Conservation (phyloP, 2,888 invertebrate genomes). For the Entomobrya multifasciata region DNA sequence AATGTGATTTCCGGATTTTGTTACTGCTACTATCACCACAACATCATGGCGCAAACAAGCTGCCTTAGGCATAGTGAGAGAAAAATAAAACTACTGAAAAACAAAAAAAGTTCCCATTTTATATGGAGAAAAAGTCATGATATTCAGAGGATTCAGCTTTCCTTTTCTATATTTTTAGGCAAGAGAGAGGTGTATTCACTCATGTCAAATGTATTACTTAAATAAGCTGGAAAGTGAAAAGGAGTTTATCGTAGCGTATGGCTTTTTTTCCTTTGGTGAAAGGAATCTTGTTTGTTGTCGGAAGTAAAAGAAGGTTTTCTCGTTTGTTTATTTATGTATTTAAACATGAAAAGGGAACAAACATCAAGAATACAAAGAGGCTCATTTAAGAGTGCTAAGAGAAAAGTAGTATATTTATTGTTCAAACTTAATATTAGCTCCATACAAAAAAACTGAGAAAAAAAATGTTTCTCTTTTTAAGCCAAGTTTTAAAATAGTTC, state of each 20-base stretch:
- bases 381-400: conserved; percentile 50
- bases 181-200: conserved; percentile 32
- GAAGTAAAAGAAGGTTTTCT: conserved; percentile 42
- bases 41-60: conserved; percentile 26
- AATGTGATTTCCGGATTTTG: conserved; percentile 70
- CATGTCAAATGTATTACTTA: conserved; percentile 55
- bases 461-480: not conserved
- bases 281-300: conserved; percentile 56
- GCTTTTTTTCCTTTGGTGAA: conserved; percentile 30
- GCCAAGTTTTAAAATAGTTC: no score
- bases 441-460: not conserved
- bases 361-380: conserved; percentile 60
- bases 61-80: conserved; percentile 2
- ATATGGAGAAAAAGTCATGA: conserved; percentile 5
- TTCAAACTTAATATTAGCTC: conserved; percentile 49
- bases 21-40: conserved; percentile 1
- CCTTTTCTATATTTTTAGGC: not conserved
- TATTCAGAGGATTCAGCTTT: conserved; percentile 3
- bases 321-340: conserved; percentile 59
- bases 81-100: conserved; percentile 8
- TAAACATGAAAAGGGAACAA: conserved; percentile 58
- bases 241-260: conserved; percentile 15
- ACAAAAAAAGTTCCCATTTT: conserved; percentile 24
- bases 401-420: conserved; percentile 36
- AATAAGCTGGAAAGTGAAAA: conserved; percentile 52